Percentiles rank a stretch among this genome's conserved stretches.
Evolutionary conservation across 1,140 invertebrate genomes (phyloP).

Genomic region (Wiebesia pumilae): DNA sequence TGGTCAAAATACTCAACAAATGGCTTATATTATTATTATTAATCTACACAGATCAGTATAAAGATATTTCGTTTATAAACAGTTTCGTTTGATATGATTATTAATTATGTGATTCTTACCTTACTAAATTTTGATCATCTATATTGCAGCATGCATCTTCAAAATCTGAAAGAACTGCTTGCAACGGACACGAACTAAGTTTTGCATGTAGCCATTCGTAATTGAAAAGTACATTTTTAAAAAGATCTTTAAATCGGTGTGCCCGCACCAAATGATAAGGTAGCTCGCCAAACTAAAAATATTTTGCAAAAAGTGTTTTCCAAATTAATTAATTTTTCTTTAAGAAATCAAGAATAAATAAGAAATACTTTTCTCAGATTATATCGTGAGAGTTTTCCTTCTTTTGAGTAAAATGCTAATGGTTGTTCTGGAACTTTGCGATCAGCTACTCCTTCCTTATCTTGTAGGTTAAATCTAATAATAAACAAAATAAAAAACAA

Average conservation of each 20-base stretch:
- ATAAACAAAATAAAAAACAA: slow-evolving; percentile 2
- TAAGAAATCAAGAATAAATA: neutral
- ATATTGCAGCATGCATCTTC: slow-evolving; percentile 93
- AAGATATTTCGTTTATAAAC: neutral
- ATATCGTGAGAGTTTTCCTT: slow-evolving; percentile 89
- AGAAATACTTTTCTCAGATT: slow-evolving; percentile 88
- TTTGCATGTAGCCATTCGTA: slow-evolving; percentile 99
- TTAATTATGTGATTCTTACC: slow-evolving; percentile 71
- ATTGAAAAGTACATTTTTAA: slow-evolving; percentile 96
- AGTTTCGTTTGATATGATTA: neutral
- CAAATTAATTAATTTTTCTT: slow-evolving; percentile 8
- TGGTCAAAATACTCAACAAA: too few relatives aligned
- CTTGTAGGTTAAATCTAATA: slow-evolving; percentile 85
- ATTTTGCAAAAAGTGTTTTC: neutral
- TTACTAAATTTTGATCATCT: slow-evolving; percentile 88
- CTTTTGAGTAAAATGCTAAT: slow-evolving; percentile 92
- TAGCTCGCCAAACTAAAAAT: slow-evolving; percentile 90
- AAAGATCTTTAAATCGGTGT: slow-evolving; percentile 93
- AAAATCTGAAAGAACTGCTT: slow-evolving; percentile 95
- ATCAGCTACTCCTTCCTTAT: slow-evolving; percentile 95
- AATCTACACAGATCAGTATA: too few relatives aligned
- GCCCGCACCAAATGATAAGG: slow-evolving; percentile 95
- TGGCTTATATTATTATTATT: too few relatives aligned
- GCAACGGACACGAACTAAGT: slow-evolving; percentile 94
- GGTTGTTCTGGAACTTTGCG: slow-evolving; percentile 97